Conservation (phyloP, 2,113 vertebrate genomes). For the Desmodus rotundus region DNA sequence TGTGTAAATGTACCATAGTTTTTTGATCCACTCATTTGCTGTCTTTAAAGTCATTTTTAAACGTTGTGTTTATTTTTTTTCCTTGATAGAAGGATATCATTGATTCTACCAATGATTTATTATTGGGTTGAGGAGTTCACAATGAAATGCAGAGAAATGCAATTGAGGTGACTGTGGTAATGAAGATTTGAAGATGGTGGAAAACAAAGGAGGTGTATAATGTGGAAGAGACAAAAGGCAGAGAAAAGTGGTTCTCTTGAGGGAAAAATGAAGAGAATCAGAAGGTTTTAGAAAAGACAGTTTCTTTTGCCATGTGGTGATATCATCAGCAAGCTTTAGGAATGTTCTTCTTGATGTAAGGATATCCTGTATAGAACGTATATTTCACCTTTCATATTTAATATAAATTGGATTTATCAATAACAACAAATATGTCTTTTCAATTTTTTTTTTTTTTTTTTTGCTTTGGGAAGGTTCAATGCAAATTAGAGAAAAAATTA, state of each 20-base stretch:
- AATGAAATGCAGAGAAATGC: not conserved
- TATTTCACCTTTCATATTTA: not conserved
- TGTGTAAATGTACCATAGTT: too few relatives aligned
- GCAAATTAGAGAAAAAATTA: not conserved
- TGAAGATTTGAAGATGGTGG: not conserved
- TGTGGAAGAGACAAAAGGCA: not conserved
- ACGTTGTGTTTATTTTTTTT: not conserved
- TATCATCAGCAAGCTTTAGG: not conserved
- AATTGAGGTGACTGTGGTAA: not conserved
- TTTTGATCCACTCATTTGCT: too few relatives aligned
- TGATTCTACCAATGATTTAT: not conserved
- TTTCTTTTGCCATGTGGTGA: not conserved
- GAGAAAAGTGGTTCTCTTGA: not conserved
- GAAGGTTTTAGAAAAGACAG: constrained; percentile 8
- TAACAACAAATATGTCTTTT: not conserved
- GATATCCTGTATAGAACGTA: not conserved
- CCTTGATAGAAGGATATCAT: not conserved
- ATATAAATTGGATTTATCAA: not conserved
- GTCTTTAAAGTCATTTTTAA: constrained; percentile 3
- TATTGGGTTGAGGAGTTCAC: not conserved
- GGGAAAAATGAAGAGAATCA: not conserved
- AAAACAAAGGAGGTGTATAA: not conserved
- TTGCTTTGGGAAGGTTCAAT: not conserved
- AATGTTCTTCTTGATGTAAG: not conserved
- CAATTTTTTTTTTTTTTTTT: not conserved